These are phyloP conservation scores for Ophthalmolycus amberensis DNA, from an alignment of 2,113 vertebrate species.

Conservation along the genomic window DNA sequence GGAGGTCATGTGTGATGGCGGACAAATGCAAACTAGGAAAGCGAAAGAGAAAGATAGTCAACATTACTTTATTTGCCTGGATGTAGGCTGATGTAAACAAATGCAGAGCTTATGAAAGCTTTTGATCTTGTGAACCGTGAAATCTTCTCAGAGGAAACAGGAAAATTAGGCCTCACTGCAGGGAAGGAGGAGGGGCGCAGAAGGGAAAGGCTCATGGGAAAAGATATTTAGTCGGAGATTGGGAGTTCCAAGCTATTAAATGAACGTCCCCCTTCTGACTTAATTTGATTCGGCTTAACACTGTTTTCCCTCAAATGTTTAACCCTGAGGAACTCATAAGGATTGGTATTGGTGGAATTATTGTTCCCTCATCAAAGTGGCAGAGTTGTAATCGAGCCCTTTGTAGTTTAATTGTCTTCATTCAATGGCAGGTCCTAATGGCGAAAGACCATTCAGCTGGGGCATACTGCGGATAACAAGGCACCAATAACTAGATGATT, in stretches of 20 bases:
- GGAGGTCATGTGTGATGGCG: slow-evolving; percentile 55
- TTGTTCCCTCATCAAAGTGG: slow-evolving; percentile 76
- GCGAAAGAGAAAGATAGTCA: slow-evolving; percentile 60
- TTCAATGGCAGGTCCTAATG: slow-evolving; percentile 65
- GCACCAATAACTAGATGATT: slow-evolving; percentile 65
- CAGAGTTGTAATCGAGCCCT: slow-evolving; percentile 67
- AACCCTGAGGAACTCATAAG: slow-evolving; percentile 68
- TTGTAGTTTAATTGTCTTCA: slow-evolving; percentile 80
- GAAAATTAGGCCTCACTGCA: slow-evolving; percentile 74
- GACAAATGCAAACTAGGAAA: slow-evolving; percentile 48
- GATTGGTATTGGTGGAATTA: slow-evolving; percentile 58
- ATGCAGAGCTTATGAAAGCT: slow-evolving; percentile 72
- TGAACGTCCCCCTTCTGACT: slow-evolving; percentile 68
- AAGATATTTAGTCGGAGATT: slow-evolving; percentile 75
- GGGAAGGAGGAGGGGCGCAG: slow-evolving; percentile 59
- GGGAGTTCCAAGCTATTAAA: slow-evolving; percentile 74
- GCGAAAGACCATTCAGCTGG: slow-evolving; percentile 58
- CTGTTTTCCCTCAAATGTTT: slow-evolving; percentile 69
- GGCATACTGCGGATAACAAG: slow-evolving; percentile 54
- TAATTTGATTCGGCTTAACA: slow-evolving; percentile 75
- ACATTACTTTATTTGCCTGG: slow-evolving; percentile 60
- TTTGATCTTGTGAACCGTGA: slow-evolving; percentile 82
- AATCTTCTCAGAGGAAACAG: slow-evolving; percentile 75
- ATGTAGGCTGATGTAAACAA: slow-evolving; percentile 81
- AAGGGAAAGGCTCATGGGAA: slow-evolving; percentile 72